Evolutionary conservation across 2,113 vertebrate species (phyloP).

Genomic region (Poicephalus meyeri): DNA sequence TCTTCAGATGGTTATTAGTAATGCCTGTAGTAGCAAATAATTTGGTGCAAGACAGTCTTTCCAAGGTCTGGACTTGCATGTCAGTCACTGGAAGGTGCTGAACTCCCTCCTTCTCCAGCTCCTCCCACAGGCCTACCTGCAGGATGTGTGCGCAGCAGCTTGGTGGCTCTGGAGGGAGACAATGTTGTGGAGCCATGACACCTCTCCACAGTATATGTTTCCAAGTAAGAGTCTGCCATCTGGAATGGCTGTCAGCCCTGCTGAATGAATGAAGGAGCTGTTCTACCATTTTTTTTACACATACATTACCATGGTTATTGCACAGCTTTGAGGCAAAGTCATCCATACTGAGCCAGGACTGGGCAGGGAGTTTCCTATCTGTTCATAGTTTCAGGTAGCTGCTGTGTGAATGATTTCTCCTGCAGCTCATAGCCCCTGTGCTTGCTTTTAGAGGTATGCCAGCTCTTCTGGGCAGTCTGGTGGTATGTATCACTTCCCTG

Average conservation of each 20-base stretch:
- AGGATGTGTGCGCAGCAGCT: background rate
- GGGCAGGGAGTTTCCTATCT: background rate
- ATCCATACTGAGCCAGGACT: background rate
- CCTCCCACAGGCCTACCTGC: background rate
- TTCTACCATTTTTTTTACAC: background rate
- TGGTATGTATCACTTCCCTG: background rate
- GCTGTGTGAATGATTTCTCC: background rate
- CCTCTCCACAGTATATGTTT: background rate
- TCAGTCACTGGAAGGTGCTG: background rate
- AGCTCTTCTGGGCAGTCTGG: background rate
- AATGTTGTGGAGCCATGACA: rapidly evolving
- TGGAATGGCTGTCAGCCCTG: background rate
- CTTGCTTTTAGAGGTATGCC: background rate
- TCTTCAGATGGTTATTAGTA: background rate
- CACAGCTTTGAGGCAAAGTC: background rate
- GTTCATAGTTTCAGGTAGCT: background rate
- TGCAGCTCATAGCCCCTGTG: background rate
- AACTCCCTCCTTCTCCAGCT: background rate
- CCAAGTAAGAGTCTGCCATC: background rate
- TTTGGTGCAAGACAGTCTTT: background rate
- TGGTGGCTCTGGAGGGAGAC: background rate
- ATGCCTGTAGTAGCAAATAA: background rate
- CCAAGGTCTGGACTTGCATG: background rate
- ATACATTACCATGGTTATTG: background rate
- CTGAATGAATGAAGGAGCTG: background rate